phyloP scores from a whole-genome alignment of 2,888 invertebrate species.

The Antitype chi region DNA sequence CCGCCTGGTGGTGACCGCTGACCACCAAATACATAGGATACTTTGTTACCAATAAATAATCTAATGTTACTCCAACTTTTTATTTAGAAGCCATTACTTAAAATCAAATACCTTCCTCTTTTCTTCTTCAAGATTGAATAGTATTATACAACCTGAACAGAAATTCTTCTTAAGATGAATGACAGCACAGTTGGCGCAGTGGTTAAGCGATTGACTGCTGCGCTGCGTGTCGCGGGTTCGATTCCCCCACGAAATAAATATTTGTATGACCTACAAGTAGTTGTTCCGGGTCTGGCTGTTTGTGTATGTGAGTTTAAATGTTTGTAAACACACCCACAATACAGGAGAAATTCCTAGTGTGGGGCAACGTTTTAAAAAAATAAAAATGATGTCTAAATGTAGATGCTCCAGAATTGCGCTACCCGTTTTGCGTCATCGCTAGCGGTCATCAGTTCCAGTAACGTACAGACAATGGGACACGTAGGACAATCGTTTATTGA shows the following conservation, averaged over 20 bases:
- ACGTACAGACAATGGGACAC: background rate
- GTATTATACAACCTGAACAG: background rate
- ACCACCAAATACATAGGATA: slow-evolving; percentile 13
- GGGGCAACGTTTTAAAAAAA: too few species aligned
- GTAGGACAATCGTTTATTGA: background rate
- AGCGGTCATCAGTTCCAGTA: background rate
- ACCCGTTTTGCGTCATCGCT: background rate
- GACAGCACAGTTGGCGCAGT: too few species aligned
- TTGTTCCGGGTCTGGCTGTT: too few species aligned
- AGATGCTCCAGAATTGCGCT: background rate
- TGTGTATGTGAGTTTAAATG: too few species aligned
- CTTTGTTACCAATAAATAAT: slow-evolving; percentile 46
- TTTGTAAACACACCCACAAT: too few species aligned
- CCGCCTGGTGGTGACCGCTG: slow-evolving; percentile 78
- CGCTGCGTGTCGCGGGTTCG: too few species aligned
- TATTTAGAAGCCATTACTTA: slow-evolving; percentile 2
- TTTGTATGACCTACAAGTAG: too few species aligned
- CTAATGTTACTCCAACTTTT: slow-evolving; percentile 19
- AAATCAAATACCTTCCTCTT: background rate
- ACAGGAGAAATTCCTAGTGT: too few species aligned
- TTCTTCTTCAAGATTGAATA: background rate
- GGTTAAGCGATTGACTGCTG: too few species aligned
- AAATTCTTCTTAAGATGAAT: background rate
- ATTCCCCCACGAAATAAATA: too few species aligned
- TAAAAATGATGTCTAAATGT: background rate